Evolutionary conservation across 2,113 vertebrate genomes (phyloP), one percentile per base, ranked within the genome.

Genomic region (Miniopterus natalensis): DNA sequence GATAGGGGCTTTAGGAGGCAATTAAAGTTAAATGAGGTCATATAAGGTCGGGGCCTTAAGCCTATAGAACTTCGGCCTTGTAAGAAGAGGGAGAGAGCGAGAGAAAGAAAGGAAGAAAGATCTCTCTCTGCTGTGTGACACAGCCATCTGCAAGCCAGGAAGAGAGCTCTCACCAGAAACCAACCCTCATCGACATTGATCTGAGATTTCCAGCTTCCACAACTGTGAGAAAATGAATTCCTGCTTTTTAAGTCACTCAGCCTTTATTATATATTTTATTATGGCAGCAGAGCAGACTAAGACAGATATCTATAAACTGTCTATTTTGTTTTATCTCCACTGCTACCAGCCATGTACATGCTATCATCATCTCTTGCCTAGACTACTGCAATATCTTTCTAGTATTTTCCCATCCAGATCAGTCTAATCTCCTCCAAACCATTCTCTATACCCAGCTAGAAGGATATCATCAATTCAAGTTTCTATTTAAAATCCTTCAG

Each of bases 241-340:
- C 47, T 93, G 36, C 17, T 88, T 51, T 63, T 79, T 78, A 74
- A 65, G 25, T 8, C 42, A 63, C 29, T 21, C 36, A 81, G 9
- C n/a, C 45, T 65, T 93, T 53, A 71, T 80, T 80, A 45, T n/a
- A 45, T 27, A 57, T 57, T 88, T 77, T 90, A 89, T 55, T 68
- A 70, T 10, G 49, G 55, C 29, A 77, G n/a, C 8, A 15, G 10
- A 12, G 14, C 6, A 78, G 51, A 73, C 31, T 31, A 92, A 89
- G 61, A 77, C 40, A 93, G 55, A n/a, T n/a, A 31, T 12, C 40
- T 42, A 57, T 31, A 49, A 86, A 31, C 2, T 29, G 2, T 53
- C 49, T 12, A 17, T 77, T 91, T 74, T 68, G 27, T 51, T 53
- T 89, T 71, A 79, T 23, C 53, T 31, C 59, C 53, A 18, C 25